Evolutionary conservation across 2,113 vertebrate species (phyloP), one percentile per base, ranked within the genome.

Genomic region (Limanda limanda): DNA sequence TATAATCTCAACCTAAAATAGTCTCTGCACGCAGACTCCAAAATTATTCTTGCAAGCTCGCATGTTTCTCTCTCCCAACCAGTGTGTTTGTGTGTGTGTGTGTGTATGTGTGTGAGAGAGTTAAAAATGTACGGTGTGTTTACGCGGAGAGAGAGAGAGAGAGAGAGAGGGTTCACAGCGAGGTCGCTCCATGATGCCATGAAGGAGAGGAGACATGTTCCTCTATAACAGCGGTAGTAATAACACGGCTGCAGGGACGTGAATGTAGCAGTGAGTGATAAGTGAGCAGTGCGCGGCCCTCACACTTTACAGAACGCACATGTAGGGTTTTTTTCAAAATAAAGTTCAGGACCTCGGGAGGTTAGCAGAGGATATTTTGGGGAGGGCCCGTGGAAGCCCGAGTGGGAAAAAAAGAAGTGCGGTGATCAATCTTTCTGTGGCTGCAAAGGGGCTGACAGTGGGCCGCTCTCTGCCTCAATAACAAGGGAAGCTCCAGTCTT

Each of bases 371-470:
- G 88, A 86, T 91, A 90, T 94, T 94, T 93, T 88, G 85, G 91
- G 90, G 87, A 90, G 81, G 83, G 78, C 73, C 80, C 72, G 75
- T 47, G 84, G 71, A 85, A 65, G 78, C 74, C 86, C 82, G 82
- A 68, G 84, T 88, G 40, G 40, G 12, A 4, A 42, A 13, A 42
- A 86, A 71, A 85, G 88, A 87, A 89, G 87, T 74, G 86, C 66
- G 89, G 92, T 93, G 83, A 99, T 99, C 98, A 99, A 98, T 99
- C 98, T 99, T 97, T 94, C 86, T 76, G 78, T 87, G 55, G 51
- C 87, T 87, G 89, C 95, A 95, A 94, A 95, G 83, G 90, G 94
- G 82, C 87, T 97, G 97, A 97, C 97, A 98, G 96, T 92, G 86
- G 52, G 17, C 8, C 88, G 76, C 94, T 91, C 94, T 92, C 73